Evolutionary conservation across 1,140 invertebrate species (phyloP).

Genomic region (Drosophila pandora): DNA sequence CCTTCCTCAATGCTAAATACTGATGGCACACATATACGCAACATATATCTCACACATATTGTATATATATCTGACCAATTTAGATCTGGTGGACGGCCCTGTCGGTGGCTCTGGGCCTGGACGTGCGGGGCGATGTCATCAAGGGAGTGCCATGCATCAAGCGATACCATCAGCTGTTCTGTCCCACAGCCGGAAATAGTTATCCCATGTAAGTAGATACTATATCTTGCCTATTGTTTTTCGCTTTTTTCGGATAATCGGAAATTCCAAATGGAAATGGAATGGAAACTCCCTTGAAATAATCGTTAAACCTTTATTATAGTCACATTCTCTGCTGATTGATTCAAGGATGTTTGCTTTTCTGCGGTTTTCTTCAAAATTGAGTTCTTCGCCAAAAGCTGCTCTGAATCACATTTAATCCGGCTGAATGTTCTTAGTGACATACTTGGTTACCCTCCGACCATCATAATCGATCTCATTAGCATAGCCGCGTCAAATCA

Average conservation of each 20-base stretch:
- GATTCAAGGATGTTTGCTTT: constrained; percentile 39
- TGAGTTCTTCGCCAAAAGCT: constrained; percentile 10
- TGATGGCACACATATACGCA: background rate
- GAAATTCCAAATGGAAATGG: constrained; percentile 30
- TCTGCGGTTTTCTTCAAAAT: constrained; percentile 31
- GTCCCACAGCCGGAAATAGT: constrained; percentile 93
- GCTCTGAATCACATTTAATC: constrained; percentile 42
- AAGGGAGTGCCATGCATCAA: constrained; percentile 95
- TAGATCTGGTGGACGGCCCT: constrained; percentile 95
- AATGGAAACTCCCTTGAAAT: constrained; percentile 16
- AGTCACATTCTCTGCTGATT: constrained; percentile 3
- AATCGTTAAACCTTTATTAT: constrained; percentile 3
- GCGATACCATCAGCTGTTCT: constrained; percentile 94
- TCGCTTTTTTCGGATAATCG: constrained; percentile 3
- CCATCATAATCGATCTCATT: constrained; percentile 19
- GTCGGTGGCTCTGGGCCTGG: constrained; percentile 92
- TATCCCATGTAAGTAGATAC: constrained; percentile 92
- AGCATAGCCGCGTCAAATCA: constrained; percentile 30
- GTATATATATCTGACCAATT: constrained; percentile 60
- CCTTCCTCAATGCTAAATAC: constrained; percentile 33
- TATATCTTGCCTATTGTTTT: constrained; percentile 9
- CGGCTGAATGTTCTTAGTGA: constrained; percentile 32
- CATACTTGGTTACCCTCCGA: constrained; percentile 5
- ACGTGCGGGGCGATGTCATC: constrained; percentile 92
- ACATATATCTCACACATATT: background rate